These are phyloP conservation scores for Tringa solitaria DNA, from an alignment of 2,113 vertebrate genomes.

Conservation along the genomic window DNA sequence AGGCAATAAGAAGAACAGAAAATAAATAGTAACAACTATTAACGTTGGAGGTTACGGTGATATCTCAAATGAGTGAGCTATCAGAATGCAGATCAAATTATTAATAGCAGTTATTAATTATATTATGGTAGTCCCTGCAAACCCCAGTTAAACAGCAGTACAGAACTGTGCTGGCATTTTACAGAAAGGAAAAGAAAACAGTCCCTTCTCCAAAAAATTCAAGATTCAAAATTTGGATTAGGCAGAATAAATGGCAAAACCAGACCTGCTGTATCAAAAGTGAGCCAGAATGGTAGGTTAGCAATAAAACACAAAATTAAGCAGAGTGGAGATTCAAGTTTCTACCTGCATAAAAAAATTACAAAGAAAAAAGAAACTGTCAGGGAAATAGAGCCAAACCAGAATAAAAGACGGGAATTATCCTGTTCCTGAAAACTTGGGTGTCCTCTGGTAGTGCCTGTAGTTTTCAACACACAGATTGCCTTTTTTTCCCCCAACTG, in stretches of 20 bases:
- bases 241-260: background rate
- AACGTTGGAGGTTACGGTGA: background rate
- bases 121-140: background rate
- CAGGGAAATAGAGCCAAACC: background rate
- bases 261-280: background rate
- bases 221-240: background rate
- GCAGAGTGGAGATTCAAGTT: background rate
- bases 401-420: background rate
- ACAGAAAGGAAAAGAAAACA: background rate
- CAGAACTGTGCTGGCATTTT: background rate
- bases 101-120: constrained; percentile 1
- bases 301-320: background rate
- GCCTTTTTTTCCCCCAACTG: background rate
- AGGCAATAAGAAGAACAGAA: background rate
- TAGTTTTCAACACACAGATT: background rate
- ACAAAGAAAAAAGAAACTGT: background rate
- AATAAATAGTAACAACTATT: background rate
- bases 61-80: background rate
- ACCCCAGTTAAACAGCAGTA: background rate
- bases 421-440: background rate
- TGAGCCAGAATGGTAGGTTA: background rate
- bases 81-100: background rate
- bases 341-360: background rate
- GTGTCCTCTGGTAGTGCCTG: background rate
- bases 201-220: background rate